Evolutionary conservation across 2,113 vertebrate species (phyloP), one percentile per base, ranked within the genome.

Genomic region (Tragulus kanchil): DNA sequence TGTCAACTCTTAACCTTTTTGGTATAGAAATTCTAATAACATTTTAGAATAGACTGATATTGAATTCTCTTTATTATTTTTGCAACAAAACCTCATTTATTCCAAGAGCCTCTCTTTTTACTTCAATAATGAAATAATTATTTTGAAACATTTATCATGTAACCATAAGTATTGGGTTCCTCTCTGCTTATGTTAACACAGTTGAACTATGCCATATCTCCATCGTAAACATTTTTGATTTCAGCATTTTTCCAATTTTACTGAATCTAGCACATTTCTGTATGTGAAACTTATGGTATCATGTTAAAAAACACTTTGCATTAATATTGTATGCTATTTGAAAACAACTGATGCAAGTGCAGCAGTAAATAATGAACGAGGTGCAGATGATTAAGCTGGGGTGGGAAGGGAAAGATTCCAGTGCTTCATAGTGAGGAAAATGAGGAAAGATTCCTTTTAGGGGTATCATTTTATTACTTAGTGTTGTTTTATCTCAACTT

Each of bases 171-270:
- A 64, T 94, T 64, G 85, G 31, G 50, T 87, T 96, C 23, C 11
- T 82, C 25, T 90, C 42, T 71, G 36, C 11, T 13, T 3, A 13
- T 69, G 36, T 52, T 79, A 85, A 77, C 58, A 36, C 95, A 8
- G 9, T 52, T 97, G 90, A 81, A 62, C 75, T 85, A 9, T 81
- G 83, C 1, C 50, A 45, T 28, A 23, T 77, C 45, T 85, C 50
- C 62, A 64, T 16, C 45, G 83, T 64, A 96, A 89, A 93, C 23
- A 65, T 88, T 93, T 91, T 86, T 94, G 56, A 54, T 62, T 90
- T 95, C 94, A 93, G 6, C 25, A 69, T 93, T 90, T 94, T 15
- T 56, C 36, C 42, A 48, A 5, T 88, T 26, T 88, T 79, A 50
- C 31, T 85, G 4, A 10, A 36, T 81, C 28, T 93, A 89, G 45